phyloP scores from a whole-genome alignment of 2,888 invertebrate genomes.

The Phymatocera aterrima region DNA sequence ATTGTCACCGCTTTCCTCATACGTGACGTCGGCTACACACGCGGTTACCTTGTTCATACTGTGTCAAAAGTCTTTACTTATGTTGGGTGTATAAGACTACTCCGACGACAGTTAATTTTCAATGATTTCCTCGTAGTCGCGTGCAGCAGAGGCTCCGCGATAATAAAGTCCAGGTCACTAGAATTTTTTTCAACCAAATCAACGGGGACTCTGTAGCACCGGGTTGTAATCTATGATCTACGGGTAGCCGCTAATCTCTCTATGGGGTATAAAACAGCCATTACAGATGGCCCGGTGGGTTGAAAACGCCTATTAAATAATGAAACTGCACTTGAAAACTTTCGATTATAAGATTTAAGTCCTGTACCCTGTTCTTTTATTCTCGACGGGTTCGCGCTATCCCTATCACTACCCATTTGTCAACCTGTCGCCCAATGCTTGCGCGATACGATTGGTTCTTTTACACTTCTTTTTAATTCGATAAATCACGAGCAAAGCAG shows the following conservation, averaged over 20 bases:
- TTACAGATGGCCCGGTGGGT: slow-evolving; percentile 72
- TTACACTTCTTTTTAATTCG: slow-evolving; percentile 7
- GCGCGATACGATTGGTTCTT: not conserved
- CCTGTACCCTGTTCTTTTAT: not conserved
- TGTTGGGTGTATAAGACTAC: not conserved
- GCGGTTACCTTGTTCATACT: no score
- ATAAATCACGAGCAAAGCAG: not conserved
- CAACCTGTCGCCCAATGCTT: slow-evolving; percentile 6
- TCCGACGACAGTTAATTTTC: not conserved
- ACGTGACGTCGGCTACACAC: no score
- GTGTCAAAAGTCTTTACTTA: no score
- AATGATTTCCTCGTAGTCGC: not conserved
- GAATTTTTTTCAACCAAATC: slow-evolving; percentile 46
- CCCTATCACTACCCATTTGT: slow-evolving; percentile 19
- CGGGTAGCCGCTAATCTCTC: slow-evolving; percentile 66
- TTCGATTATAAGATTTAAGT: not conserved
- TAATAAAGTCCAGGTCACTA: slow-evolving; percentile 50
- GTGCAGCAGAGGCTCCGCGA: slow-evolving; percentile 33
- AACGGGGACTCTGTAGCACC: slow-evolving; percentile 46
- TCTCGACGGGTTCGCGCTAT: not conserved
- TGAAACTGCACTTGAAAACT: slow-evolving; percentile 42
- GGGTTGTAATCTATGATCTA: slow-evolving; percentile 45
- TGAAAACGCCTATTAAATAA: slow-evolving; percentile 69
- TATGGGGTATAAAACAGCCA: slow-evolving; percentile 70
- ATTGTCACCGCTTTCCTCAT: no score